These are phyloP conservation scores for Sapajus apella DNA, from an alignment of 2,113 vertebrate species.

Conservation along the genomic window DNA sequence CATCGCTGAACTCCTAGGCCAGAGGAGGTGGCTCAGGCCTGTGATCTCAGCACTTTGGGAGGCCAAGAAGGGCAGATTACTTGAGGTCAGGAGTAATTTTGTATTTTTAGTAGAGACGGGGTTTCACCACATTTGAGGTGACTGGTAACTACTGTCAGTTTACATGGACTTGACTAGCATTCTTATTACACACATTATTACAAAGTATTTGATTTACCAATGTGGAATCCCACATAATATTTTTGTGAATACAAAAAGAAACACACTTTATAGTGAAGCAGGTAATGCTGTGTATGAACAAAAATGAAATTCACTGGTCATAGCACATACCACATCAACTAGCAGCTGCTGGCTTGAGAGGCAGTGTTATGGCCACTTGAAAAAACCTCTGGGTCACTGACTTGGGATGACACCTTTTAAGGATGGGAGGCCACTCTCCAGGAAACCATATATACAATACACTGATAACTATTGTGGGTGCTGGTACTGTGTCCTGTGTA, in stretches of 20 bases:
- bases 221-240: not conserved
- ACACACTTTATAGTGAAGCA: not conserved
- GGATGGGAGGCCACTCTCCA: not conserved
- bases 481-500: not conserved
- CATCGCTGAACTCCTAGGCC: not conserved
- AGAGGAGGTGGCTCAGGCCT: too few relatives aligned
- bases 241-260: not conserved
- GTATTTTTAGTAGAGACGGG: too few relatives aligned
- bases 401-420: not conserved
- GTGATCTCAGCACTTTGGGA: too few relatives aligned
- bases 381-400: not conserved
- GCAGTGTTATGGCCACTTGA: not conserved
- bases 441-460: not conserved
- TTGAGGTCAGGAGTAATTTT: too few relatives aligned
- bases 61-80: too few relatives aligned
- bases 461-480: not conserved
- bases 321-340: not conserved
- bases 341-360: not conserved
- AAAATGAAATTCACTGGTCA: not conserved
- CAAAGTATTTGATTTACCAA: not conserved
- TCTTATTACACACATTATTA: not conserved
- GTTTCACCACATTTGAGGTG: not conserved
- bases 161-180: not conserved
- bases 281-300: not conserved
- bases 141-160: not conserved